These are phyloP conservation scores for Tyto alba DNA, from an alignment of 2,113 vertebrate genomes.

Conservation along the genomic window DNA sequence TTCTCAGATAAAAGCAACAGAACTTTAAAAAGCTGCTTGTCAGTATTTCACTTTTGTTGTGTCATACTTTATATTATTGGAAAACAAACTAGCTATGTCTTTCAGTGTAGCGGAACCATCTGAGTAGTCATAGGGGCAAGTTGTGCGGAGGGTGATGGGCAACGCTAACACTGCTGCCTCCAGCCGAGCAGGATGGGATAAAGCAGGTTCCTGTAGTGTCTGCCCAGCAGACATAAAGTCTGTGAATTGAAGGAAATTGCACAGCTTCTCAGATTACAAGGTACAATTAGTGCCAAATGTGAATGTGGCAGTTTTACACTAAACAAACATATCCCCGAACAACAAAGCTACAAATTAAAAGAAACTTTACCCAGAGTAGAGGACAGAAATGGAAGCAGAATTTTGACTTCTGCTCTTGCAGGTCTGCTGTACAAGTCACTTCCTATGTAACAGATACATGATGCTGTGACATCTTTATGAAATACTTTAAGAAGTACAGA, in stretches of 20 bases:
- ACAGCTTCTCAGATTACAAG: not conserved
- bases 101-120: not conserved
- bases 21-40: not conserved
- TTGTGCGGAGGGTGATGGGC: not conserved
- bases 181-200: not conserved
- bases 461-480: not conserved
- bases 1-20: not conserved
- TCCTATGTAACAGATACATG: fast-evolving
- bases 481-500: not conserved
- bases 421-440: not conserved
- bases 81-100: not conserved
- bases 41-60: not conserved
- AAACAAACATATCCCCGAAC: not conserved
- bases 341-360: not conserved
- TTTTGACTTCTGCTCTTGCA: not conserved
- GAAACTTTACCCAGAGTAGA: not conserved
- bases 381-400: not conserved
- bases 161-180: not conserved
- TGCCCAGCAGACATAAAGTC: not conserved
- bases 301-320: not conserved
- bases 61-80: not conserved
- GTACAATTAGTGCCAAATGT: not conserved
- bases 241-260: not conserved
- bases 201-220: not conserved
- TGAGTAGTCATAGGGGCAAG: fast-evolving